Evolutionary conservation across 2,888 invertebrate genomes (phyloP).

Genomic region (Silvanus unidentatus): DNA sequence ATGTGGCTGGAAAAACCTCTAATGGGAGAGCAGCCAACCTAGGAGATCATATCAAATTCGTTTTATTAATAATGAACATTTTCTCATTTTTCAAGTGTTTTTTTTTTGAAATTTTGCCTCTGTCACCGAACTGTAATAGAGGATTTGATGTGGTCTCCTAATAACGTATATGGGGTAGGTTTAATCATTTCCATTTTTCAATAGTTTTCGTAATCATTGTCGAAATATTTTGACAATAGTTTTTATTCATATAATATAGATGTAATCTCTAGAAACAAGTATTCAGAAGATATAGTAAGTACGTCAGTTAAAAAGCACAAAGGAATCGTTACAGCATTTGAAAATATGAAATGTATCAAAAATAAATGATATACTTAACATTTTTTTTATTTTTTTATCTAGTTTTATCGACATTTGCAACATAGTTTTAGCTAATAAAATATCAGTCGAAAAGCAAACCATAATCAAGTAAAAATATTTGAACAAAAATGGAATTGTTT

Average conservation of each 20-base stretch:
- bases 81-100: too few relatives aligned
- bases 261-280: too few relatives aligned
- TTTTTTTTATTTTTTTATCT: neutral
- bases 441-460: too few relatives aligned
- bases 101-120: neutral
- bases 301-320: too few relatives aligned
- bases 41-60: slow-evolving; percentile 12
- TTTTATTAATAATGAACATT: too few relatives aligned
- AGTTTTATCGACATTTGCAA: neutral
- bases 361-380: slow-evolving; percentile 6
- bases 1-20: slow-evolving; percentile 70
- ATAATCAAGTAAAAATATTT: neutral
- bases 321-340: too few relatives aligned
- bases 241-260: too few relatives aligned
- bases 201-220: slow-evolving; percentile 1
- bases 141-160: slow-evolving; percentile 2
- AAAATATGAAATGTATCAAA: slow-evolving; percentile 13
- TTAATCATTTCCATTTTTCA: neutral
- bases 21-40: slow-evolving; percentile 56
- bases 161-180: too few relatives aligned
- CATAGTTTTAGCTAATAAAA: too few relatives aligned
- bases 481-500: too few relatives aligned
- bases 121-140: neutral
- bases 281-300: too few relatives aligned
- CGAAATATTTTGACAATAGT: slow-evolving; percentile 1